Conservation (phyloP, 2,888 invertebrate genomes). For the Bugula neritina region DNA sequence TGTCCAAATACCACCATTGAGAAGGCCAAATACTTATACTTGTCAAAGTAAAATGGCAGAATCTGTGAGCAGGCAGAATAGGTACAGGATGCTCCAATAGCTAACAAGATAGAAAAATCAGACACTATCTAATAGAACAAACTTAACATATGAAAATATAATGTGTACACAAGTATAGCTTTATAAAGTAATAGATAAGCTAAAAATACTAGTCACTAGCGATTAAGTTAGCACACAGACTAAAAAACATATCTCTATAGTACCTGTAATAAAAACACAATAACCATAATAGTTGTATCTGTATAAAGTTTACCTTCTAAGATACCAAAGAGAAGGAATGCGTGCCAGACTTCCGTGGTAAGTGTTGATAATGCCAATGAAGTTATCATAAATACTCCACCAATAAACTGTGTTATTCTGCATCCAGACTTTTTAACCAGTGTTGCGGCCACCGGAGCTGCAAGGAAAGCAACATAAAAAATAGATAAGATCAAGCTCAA, state of each 20-base stretch:
- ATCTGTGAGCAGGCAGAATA: background rate
- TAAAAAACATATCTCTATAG: too few species aligned
- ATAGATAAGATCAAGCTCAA: too few species aligned
- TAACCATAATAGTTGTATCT: too few species aligned
- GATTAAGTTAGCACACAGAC: too few species aligned
- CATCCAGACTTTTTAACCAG: constrained; percentile 8
- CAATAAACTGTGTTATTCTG: background rate
- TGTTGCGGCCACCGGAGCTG: background rate
- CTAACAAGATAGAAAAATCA: background rate
- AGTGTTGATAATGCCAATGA: background rate
- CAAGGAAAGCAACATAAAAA: background rate
- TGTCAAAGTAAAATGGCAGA: background rate
- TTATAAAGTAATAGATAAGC: too few species aligned
- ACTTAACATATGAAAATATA: too few species aligned
- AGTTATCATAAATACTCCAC: constrained; percentile 3
- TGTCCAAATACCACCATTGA: background rate
- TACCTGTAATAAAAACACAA: too few species aligned
- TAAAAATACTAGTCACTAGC: too few species aligned
- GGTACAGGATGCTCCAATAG: background rate
- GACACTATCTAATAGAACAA: too few species aligned
- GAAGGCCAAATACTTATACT: constrained; percentile 2
- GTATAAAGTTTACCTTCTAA: background rate
- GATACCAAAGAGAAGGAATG: background rate
- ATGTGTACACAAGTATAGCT: too few species aligned
- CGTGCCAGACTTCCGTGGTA: background rate